Evolutionary conservation across 2,888 invertebrate genomes (phyloP).

Genomic region (Lottia gigantea): DNA sequence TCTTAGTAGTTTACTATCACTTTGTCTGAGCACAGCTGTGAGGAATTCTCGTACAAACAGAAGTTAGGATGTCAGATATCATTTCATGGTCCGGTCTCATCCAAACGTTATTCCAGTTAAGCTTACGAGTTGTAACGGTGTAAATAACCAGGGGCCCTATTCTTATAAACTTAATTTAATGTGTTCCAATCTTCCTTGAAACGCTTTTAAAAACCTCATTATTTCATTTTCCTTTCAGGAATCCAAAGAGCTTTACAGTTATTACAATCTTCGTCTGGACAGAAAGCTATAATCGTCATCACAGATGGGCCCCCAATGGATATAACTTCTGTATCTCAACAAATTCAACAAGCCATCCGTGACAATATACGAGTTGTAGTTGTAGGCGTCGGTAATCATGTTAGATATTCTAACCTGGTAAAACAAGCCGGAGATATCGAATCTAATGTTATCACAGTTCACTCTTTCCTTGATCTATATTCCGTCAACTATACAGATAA

Average conservation of each 20-base stretch:
- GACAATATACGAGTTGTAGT: conserved; percentile 11
- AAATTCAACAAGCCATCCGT: background rate
- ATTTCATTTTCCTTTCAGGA: too few species aligned
- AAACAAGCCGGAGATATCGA: conserved; percentile 9
- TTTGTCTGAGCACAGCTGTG: too few species aligned
- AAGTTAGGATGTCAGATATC: too few species aligned
- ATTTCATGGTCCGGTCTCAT: too few species aligned
- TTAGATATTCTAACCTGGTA: background rate
- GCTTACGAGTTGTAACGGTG: too few species aligned
- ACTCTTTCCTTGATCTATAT: conserved; percentile 14
- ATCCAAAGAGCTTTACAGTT: background rate
- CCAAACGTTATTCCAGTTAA: too few species aligned
- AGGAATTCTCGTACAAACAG: too few species aligned
- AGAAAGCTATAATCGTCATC: conserved; percentile 11
- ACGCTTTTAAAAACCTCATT: too few species aligned
- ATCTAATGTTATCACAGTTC: conserved; percentile 9
- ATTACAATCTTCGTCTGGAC: background rate
- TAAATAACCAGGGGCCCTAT: too few species aligned
- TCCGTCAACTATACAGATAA: conserved; percentile 7
- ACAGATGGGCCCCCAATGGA: conserved; percentile 19
- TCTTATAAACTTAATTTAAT: too few species aligned
- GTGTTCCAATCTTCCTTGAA: too few species aligned
- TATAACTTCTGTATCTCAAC: background rate
- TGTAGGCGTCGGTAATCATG: conserved; percentile 13
- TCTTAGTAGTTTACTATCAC: too few species aligned